Percentiles rank a stretch among this genome's conserved stretches.
These are phyloP conservation scores for Proterorhinus semilunaris DNA, from an alignment of 2,113 vertebrate species.

Conservation along the genomic window DNA sequence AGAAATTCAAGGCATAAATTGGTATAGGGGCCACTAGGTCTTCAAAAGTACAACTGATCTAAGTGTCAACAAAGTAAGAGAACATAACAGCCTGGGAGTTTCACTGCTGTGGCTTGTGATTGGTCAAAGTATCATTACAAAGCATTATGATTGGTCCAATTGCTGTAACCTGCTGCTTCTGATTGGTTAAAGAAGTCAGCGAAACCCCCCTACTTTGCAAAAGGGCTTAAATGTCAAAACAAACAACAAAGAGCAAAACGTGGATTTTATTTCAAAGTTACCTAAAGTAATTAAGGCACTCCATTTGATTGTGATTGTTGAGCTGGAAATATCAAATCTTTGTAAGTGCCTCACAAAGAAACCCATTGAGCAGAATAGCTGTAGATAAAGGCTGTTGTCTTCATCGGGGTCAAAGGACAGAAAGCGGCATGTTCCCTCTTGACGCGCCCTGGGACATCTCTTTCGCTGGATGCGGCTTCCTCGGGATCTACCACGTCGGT, in stretches of 20 bases:
- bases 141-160: slow-evolving; percentile 29
- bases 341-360: too few relatives aligned
- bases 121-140: not conserved
- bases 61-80: too few relatives aligned
- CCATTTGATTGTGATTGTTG: not conserved
- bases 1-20: too few relatives aligned
- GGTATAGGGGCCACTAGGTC: too few relatives aligned
- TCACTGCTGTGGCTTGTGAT: slow-evolving; percentile 11
- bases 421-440: slow-evolving; percentile 83
- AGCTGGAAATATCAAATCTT: too few relatives aligned
- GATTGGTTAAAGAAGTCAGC: slow-evolving; percentile 29
- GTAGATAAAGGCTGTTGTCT: not conserved
- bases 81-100: not conserved
- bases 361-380: not conserved
- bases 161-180: not conserved
- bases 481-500: slow-evolving; percentile 94
- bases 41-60: too few relatives aligned
- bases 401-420: not conserved
- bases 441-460: slow-evolving; percentile 94
- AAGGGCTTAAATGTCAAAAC: not conserved
- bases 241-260: not conserved
- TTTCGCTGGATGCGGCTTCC: slow-evolving; percentile 95
- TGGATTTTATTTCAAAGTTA: not conserved
- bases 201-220: not conserved
- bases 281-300: not conserved